A percentile compares a stretch with the other conserved stretches of the same genome.
Evolutionary conservation across 2,888 invertebrate species (phyloP).

Genomic region (Iselma pallidipennis): DNA sequence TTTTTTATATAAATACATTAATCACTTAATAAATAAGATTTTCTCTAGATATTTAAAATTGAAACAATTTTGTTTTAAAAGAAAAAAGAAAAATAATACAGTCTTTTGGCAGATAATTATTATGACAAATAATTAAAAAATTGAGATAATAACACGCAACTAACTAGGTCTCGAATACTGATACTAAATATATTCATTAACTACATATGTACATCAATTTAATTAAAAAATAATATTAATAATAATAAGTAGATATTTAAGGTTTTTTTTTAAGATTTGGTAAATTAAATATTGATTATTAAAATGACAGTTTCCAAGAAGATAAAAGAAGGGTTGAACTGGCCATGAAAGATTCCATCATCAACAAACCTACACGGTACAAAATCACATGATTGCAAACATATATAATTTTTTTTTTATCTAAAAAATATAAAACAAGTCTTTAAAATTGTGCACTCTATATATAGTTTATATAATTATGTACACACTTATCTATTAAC

Average conservation of each 20-base stretch:
- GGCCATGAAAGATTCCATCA: not conserved
- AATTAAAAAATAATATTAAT: not conserved
- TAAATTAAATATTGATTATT: not conserved
- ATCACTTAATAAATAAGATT: conserved; percentile 34
- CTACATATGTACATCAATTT: conserved; percentile 7
- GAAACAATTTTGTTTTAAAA: conserved; percentile 3
- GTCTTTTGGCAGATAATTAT: conserved; percentile 52
- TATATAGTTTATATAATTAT: not conserved
- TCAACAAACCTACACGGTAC: not conserved
- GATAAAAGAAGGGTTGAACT: not conserved
- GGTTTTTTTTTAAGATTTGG: not conserved
- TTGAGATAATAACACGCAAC: not conserved
- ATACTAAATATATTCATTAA: conserved; percentile 17
- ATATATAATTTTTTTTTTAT: not conserved
- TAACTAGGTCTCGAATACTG: conserved; percentile 15
- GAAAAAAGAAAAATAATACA: conserved; percentile 45
- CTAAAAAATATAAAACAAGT: conserved; percentile 7
- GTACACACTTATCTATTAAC: conserved; percentile 14
- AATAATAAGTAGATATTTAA: not conserved
- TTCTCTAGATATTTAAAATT: not conserved
- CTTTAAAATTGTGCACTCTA: conserved; percentile 10
- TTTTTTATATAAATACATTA: conserved; percentile 34
- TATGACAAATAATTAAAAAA: conserved; percentile 2
- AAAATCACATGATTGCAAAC: not conserved
- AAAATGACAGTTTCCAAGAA: no score